Conservation (phyloP, 2,888 invertebrate genomes). For the Leptothorax acervorum region DNA sequence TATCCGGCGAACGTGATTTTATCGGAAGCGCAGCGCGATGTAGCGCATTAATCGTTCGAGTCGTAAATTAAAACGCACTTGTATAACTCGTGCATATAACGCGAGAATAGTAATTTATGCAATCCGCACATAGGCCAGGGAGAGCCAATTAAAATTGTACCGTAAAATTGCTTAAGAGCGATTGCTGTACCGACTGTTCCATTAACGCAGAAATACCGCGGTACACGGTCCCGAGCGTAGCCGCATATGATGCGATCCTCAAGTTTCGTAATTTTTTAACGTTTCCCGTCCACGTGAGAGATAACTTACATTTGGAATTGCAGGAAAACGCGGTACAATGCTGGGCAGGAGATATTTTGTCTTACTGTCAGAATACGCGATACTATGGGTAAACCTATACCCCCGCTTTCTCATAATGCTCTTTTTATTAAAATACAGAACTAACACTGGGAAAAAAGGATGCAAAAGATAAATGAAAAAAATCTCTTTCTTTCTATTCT, state of each 20-base stretch:
- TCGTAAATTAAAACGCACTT: conserved; percentile 48
- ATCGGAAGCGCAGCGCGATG: conserved; percentile 49
- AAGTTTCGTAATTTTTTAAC: conserved; percentile 23
- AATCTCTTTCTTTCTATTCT: not conserved
- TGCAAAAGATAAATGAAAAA: not conserved
- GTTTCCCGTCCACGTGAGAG: not conserved
- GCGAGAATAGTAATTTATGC: conserved; percentile 54
- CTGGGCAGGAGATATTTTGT: not conserved
- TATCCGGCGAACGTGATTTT: conserved; percentile 42
- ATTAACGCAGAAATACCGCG: conserved; percentile 42
- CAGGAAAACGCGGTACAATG: not conserved
- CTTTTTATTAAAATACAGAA: not conserved
- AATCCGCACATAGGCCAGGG: conserved; percentile 37
- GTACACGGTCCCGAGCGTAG: not conserved
- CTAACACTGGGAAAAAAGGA: not conserved
- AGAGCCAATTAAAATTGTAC: conserved; percentile 53
- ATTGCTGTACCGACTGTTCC: conserved; percentile 41
- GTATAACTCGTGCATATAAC: conserved; percentile 47
- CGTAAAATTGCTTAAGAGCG: conserved; percentile 50
- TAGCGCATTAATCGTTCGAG: conserved; percentile 43
- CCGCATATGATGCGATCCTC: conserved; percentile 16
- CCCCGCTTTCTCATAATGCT: not conserved
- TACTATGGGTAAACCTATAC: not conserved
- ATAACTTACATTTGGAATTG: not conserved
- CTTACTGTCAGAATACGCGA: not conserved